Evolutionary conservation across 2,888 invertebrate species (phyloP).

Genomic region (Andrena flavipes): DNA sequence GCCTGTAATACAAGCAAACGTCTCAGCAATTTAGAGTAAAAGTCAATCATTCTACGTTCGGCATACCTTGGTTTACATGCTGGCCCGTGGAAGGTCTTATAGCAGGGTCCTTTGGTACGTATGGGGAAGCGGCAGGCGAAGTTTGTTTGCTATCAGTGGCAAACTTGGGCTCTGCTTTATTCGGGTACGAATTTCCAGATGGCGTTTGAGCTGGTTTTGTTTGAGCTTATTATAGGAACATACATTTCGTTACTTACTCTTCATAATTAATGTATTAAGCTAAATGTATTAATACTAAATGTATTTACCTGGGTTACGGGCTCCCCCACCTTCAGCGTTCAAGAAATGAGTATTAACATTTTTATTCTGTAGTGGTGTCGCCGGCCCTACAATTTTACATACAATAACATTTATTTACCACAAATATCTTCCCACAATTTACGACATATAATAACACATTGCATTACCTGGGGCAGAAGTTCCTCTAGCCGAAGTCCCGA

Average conservation of each 20-base stretch:
- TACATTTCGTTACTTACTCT: background rate
- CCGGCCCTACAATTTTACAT: slow-evolving; percentile 37
- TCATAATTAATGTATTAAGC: background rate
- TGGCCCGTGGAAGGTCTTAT: slow-evolving; percentile 17
- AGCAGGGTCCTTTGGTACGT: slow-evolving; percentile 34
- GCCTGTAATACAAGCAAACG: background rate
- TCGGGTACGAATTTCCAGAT: background rate
- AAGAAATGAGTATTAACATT: slow-evolving; percentile 61
- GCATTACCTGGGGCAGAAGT: slow-evolving; percentile 1
- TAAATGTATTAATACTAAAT: too few relatives aligned
- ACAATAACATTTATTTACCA: background rate
- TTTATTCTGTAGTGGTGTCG: slow-evolving; percentile 26
- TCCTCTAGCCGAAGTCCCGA: background rate
- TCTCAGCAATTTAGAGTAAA: background rate
- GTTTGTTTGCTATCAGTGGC: slow-evolving; percentile 47
- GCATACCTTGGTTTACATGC: slow-evolving; percentile 44
- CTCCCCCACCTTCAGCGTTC: slow-evolving; percentile 66
- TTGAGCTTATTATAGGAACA: slow-evolving; percentile 32
- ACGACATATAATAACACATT: background rate
- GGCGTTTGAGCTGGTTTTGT: slow-evolving; percentile 9
- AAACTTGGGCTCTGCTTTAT: background rate
- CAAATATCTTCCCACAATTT: background rate
- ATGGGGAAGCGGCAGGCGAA: slow-evolving; percentile 28
- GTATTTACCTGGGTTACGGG: slow-evolving; percentile 63
- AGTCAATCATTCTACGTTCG: background rate